These are phyloP conservation scores for Anoplolepis gracilipes DNA, from an alignment of 1,140 invertebrate species.

Conservation along the genomic window DNA sequence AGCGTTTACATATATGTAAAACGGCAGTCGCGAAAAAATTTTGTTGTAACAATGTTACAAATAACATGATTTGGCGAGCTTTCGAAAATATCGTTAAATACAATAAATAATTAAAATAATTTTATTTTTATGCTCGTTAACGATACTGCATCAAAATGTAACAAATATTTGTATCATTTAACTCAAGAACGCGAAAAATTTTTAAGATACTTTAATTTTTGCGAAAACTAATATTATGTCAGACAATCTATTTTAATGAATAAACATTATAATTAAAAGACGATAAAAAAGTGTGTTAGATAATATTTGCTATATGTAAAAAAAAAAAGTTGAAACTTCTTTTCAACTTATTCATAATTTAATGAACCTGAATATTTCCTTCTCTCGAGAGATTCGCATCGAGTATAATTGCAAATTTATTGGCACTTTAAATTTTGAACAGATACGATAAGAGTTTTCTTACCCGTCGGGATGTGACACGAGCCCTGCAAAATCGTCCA, in stretches of 20 bases:
- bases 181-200: background rate
- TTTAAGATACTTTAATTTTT: background rate
- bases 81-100: background rate
- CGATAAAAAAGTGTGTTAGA: background rate
- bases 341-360: background rate
- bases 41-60: slow-evolving; percentile 25
- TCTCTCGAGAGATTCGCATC: background rate
- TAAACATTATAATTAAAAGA: background rate
- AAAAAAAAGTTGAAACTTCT: background rate
- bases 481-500: slow-evolving; percentile 92
- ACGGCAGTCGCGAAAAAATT: background rate
- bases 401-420: background rate
- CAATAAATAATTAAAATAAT: background rate
- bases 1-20: slow-evolving; percentile 2
- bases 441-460: slow-evolving; percentile 48
- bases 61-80: background rate
- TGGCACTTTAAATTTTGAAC: background rate
- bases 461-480: slow-evolving; percentile 83
- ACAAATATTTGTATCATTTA: background rate
- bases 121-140: background rate
- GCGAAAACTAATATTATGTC: background rate
- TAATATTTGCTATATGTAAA: background rate
- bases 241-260: background rate
- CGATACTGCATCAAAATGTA: background rate
- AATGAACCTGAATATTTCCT: background rate